Evolutionary conservation across 2,113 vertebrate genomes (phyloP), one percentile per base, ranked within the genome.

Genomic region (Lepisosteus oculatus): DNA sequence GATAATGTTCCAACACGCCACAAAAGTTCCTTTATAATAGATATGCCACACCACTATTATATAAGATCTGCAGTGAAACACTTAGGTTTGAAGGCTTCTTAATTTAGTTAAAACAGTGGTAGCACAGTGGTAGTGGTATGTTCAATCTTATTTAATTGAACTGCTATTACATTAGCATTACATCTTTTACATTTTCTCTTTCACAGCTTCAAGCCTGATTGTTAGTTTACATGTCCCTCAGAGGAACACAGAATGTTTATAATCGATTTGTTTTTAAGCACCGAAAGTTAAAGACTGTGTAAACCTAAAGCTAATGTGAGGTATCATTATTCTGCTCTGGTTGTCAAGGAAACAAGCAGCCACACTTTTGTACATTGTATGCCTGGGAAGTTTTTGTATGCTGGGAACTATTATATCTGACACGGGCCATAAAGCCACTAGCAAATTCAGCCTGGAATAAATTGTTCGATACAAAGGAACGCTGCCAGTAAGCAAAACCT

Each of bases 401-500:
- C 66, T 62, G 56, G 51, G 77, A 81, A 75, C 70, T 72, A 71
- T 75, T 81, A 80, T 57, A 72, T 57, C 61, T 54, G 68, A 43
- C 61, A 61, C 55, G 67, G 65, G 73, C 54, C 7, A 72, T 71
- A 51, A 69, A 72, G 45, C 70, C 72, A 73, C 47, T 70, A 73
- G 55, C 15, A 70, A 17, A 42, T 45, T 72, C 71, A 80, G 83
- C 83, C 85, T 85, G 80, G 84, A 87, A 86, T 78, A 86, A 80
- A 81, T 87, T 83, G 85, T 79, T 85, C 78, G 83, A 80, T 63
- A 63, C 77, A 82, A 89, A 86, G 85, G 88, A 88, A 81, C 77
- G 5, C 79, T 78, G 77, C 82, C 79, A 75, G 45, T 8, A 72
- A 73, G 81, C 76, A 84, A 84, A 86, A 82, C 77, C 81, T 78